Evolutionary conservation across 2,113 vertebrate genomes (phyloP).

Genomic region (Nesogale talazaci): DNA sequence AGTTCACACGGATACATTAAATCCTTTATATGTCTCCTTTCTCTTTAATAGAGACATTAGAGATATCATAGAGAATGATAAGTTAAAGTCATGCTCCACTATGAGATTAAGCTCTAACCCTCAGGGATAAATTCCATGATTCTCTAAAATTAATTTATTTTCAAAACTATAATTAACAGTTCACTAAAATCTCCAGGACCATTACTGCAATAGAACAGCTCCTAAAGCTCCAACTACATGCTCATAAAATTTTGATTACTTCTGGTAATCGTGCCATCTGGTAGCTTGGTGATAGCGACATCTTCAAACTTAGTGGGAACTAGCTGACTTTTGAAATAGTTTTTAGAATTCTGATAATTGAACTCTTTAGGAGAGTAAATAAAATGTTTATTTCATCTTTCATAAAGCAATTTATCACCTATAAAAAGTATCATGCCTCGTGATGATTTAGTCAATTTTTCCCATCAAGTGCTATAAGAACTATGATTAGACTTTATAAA

Average conservation of each 20-base stretch:
- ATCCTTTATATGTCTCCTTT: slow-evolving; percentile 39
- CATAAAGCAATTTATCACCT: background rate
- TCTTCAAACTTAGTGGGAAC: slow-evolving; percentile 60
- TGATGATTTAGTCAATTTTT: slow-evolving; percentile 1
- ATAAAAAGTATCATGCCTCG: background rate
- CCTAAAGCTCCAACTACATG: slow-evolving; percentile 68
- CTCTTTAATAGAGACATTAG: slow-evolving; percentile 52
- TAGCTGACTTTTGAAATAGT: slow-evolving; percentile 4
- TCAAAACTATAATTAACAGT: slow-evolving; percentile 74
- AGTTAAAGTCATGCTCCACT: slow-evolving; percentile 48
- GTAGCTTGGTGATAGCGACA: slow-evolving; percentile 47
- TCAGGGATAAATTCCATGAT: slow-evolving; percentile 54
- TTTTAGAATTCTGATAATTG: slow-evolving; percentile 18
- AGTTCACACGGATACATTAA: slow-evolving; percentile 28
- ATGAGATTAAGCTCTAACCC: slow-evolving; percentile 45
- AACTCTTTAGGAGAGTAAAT: slow-evolving; percentile 22
- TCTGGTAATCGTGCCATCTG: slow-evolving; percentile 76
- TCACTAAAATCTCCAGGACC: slow-evolving; percentile 67
- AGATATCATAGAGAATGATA: slow-evolving; percentile 52
- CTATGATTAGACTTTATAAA: slow-evolving; percentile 15
- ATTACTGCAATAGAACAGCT: slow-evolving; percentile 60
- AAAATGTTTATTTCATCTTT: background rate
- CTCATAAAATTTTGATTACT: slow-evolving; percentile 79
- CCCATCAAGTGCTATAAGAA: background rate
- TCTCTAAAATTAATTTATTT: slow-evolving; percentile 80